Conservation (phyloP, 1,140 invertebrate species). For the Cydia amplana region DNA sequence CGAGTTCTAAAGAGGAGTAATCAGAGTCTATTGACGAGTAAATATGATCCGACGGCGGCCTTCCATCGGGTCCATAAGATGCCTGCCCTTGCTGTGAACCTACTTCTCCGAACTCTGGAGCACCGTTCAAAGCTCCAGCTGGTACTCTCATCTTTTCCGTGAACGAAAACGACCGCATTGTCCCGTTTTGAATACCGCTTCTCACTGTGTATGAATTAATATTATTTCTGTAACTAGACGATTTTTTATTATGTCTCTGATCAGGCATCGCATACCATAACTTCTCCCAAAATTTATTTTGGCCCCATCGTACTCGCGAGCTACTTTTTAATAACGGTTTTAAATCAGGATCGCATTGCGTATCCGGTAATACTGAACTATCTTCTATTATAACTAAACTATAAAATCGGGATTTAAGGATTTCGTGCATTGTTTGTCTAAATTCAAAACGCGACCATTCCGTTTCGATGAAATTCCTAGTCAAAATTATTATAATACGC, state of each 20-base stretch:
- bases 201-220: conserved; percentile 88
- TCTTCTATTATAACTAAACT: conserved; percentile 93
- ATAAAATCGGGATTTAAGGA: conserved; percentile 88
- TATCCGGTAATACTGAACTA: conserved; percentile 85
- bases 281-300: conserved; percentile 95
- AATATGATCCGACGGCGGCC: conserved; percentile 91
- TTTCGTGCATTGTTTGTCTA: conserved; percentile 90
- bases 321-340: conserved; percentile 92
- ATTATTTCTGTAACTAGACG: conserved; percentile 83
- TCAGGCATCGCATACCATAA: conserved; percentile 92
- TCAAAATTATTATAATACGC: conserved; percentile 89
- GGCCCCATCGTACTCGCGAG: conserved; percentile 90
- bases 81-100: conserved; percentile 65
- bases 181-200: conserved; percentile 81
- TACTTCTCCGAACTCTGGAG: conserved; percentile 61
- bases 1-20: conserved; percentile 81
- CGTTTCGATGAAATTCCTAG: conserved; percentile 91
- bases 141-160: conserved; percentile 69
- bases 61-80: conserved; percentile 69
- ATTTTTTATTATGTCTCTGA: conserved; percentile 64
- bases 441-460: conserved; percentile 93
- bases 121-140: conserved; percentile 57
- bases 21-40: conserved; percentile 93
- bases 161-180: conserved; percentile 73
- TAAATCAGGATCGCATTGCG: conserved; percentile 92